phyloP scores from a whole-genome alignment of 2,888 invertebrate genomes.

The Eutolmus rufibarbis region DNA sequence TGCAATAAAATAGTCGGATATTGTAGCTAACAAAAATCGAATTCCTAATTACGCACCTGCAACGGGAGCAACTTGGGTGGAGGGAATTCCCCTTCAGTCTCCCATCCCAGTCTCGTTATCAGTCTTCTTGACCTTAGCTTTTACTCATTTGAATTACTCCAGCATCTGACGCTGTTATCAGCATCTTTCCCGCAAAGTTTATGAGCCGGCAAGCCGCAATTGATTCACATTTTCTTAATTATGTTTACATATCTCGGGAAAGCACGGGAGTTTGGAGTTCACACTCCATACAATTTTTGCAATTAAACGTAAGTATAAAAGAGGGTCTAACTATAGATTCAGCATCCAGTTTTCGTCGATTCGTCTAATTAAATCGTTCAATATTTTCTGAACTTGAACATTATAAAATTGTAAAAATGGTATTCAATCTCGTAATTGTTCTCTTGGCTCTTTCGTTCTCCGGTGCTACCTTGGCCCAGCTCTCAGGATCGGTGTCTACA shows the following conservation, averaged over 20 bases:
- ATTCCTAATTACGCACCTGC: too few species aligned
- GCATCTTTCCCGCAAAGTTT: background rate
- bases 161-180: background rate
- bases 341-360: background rate
- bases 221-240: background rate
- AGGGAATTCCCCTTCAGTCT: background rate
- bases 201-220: background rate
- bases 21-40: too few species aligned
- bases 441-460: background rate
- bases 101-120: too few species aligned
- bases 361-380: background rate
- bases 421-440: background rate
- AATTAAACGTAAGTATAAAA: background rate
- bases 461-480: background rate
- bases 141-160: background rate
- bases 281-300: background rate
- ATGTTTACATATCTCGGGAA: background rate
- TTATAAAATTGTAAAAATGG: background rate
- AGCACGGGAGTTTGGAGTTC: background rate
- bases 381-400: background rate
- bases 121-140: background rate
- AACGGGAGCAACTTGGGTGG: background rate
- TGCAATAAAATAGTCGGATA: too few species aligned
- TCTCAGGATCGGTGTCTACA: conserved; percentile 43
- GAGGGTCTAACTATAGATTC: background rate